Percentiles rank a stretch among this genome's conserved stretches.
These are phyloP conservation scores for Myripristis murdjan DNA, from an alignment of 2,797 vertebrate species.

Conservation along the genomic window DNA sequence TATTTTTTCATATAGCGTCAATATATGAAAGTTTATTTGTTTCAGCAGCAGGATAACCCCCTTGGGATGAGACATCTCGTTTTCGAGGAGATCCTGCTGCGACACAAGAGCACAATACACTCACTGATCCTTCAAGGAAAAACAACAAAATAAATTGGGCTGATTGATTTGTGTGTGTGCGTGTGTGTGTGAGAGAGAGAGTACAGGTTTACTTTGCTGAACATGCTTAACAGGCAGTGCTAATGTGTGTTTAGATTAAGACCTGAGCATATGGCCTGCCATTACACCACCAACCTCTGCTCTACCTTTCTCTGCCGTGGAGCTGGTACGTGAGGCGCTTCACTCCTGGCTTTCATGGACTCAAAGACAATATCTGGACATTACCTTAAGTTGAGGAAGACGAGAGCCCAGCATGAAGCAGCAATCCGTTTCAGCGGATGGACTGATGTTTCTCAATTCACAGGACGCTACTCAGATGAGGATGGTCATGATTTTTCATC, in stretches of 20 bases:
- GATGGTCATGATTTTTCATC: slow-evolving; percentile 49
- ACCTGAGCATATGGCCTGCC: slow-evolving; percentile 19
- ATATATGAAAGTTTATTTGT: too few species aligned
- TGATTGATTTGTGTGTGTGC: not conserved
- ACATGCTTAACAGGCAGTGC: not conserved
- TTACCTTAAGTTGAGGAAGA: slow-evolving; percentile 51
- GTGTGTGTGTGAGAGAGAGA: too few species aligned
- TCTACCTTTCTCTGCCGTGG: not conserved
- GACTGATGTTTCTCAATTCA: slow-evolving; percentile 47
- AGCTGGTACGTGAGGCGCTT: not conserved
- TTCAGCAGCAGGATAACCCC: too few species aligned
- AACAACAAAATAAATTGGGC: not conserved
- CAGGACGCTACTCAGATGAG: slow-evolving; percentile 57
- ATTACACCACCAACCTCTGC: not conserved
- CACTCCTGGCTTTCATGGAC: not conserved
- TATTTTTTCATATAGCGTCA: too few species aligned
- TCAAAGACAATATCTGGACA: not conserved
- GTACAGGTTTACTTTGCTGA: not conserved
- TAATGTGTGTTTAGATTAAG: slow-evolving; percentile 1
- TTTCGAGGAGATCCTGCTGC: too few species aligned
- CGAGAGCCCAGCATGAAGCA: slow-evolving; percentile 22
- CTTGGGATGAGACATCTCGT: too few species aligned
- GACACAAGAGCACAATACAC: too few species aligned
- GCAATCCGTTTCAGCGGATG: slow-evolving; percentile 22
- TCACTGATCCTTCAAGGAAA: too few species aligned